Evolutionary conservation across 2,888 invertebrate species (phyloP).

Genomic region (Dolomedes plantarius): DNA sequence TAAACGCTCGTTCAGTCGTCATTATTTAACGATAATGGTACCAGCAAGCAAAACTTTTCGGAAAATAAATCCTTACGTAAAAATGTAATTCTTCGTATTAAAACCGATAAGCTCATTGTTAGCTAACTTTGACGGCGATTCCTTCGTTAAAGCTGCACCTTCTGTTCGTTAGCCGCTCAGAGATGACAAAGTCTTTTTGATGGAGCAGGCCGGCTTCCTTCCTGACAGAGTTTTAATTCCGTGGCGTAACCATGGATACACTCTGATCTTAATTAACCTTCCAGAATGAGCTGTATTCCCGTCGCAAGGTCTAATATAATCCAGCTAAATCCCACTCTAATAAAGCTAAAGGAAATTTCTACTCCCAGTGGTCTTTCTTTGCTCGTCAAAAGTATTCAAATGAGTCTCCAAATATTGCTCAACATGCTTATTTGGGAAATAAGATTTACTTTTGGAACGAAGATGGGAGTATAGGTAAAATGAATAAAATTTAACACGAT

Average conservation of each 20-base stretch:
- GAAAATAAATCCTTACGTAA: not conserved
- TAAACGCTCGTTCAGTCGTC: no score
- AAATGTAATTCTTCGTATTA: conserved; percentile 27
- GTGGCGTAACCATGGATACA: conserved; percentile 58
- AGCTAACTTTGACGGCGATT: conserved; percentile 57
- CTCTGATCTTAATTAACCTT: conserved; percentile 66
- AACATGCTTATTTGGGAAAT: not conserved
- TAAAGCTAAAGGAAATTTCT: conserved; percentile 28
- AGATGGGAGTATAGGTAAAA: not conserved
- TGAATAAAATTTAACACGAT: not conserved
- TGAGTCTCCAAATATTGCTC: not conserved
- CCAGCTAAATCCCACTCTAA: conserved; percentile 45
- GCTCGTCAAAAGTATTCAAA: conserved; percentile 32
- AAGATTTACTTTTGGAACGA: conserved; percentile 1
- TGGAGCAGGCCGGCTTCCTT: conserved; percentile 35
- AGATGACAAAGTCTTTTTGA: conserved; percentile 61
- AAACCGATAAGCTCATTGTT: conserved; percentile 45
- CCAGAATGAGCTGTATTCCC: conserved; percentile 24
- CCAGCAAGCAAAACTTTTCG: not conserved
- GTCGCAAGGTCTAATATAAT: conserved; percentile 46
- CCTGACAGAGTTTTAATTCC: conserved; percentile 62
- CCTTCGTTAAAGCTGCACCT: conserved; percentile 14
- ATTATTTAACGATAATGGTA: not conserved
- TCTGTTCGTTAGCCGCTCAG: conserved; percentile 48
- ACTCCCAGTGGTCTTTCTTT: not conserved